Evolutionary conservation across 1,140 invertebrate species (phyloP), one percentile per base, ranked within the genome.

Genomic region (Microplitis demolitor): DNA sequence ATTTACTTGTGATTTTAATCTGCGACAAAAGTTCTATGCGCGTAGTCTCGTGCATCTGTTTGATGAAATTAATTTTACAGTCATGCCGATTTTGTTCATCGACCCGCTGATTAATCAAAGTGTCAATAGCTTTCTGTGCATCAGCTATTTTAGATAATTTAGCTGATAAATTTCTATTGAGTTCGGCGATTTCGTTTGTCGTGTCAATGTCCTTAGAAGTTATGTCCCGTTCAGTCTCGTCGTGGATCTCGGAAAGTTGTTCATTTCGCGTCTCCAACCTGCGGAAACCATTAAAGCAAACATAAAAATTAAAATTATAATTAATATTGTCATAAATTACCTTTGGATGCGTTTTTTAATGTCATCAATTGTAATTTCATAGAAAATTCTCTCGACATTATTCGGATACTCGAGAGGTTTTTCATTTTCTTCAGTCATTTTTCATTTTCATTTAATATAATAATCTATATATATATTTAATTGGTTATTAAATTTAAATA

Each of bases 181-280:
- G 72, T 66, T 74, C 51, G n/a, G 78, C 70, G 54, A 87, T 84
- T 70, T 81, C 66, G 68, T 78, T 68, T 3, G 73, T 70, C 14
- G 78, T 80, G 58, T 85, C 76, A 9, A 66, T 53, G 39, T 83
- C 74, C 3, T 60, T 63, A 13, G 8, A 50, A n/a, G 61, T 53
- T 14, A 63, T 67, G 63, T 66, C 24, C 2, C 37, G 63, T 50
- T 74, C 9, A 4, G 34, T 74, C 24, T 31, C 39, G 70, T 76
- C 54, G 3, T 71, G 72, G 37, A 66, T 33, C 33, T 80, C 39
- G 3, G 72, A 11, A 4, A 85, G 58, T 37, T 83, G 67, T 11
- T 80, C 69, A 70, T 84, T 86, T 61, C 79, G 60, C 24, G 66
- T 56, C 62, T 82, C 58, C 62, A 84, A 76, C 62, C 84, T 87